Evolutionary conservation across 2,888 invertebrate genomes (phyloP), one percentile per base, ranked within the genome.

Genomic region (Harpagoxenus sublaevis): DNA sequence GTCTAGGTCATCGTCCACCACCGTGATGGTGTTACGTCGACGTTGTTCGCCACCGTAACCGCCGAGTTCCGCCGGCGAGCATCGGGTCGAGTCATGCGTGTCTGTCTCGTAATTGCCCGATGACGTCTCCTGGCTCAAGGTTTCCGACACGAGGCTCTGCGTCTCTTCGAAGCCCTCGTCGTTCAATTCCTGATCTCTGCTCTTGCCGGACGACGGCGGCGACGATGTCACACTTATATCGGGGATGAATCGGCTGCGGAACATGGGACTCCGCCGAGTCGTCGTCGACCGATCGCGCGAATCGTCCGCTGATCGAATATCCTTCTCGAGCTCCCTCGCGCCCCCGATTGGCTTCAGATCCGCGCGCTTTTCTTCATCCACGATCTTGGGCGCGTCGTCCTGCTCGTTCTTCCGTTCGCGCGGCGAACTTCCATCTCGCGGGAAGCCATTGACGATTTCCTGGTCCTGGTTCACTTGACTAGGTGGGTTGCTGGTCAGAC

Each of bases 131-230:
- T 98, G 98, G 66, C 98, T 98, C 3, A 98, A 97, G 9, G 98
- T 98, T 94, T 98, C 98, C 0, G 98, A 98, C 92, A 98, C 97
- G 75, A 98, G 95, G 93, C 98, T 98, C 93, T 98, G 98, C 0
- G 98, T 98, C 95, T 98, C 98, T 94, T 98, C 98, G 92, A 98
- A 98, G 10, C 98, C 98, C 96, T 98, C 98, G 93, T 98, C 98
- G 92, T 98, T 97, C 65, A 97, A 94, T 91, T 98, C 98, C 88
- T 97, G 97, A 88, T 97, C 97, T 83, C 95, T 95, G 85, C 82
- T 94, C 84, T 93, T 94, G 28, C 89, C 95, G 77, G 91, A 93
- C 71, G 92, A 94, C 79, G 91, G 94, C 68, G 90, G 94, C 73
- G 93, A 94, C 86, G 94, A 90, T 45, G 96, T 96, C 0, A 96